Evolutionary conservation across 2,888 invertebrate genomes (phyloP), one percentile per base, ranked within the genome.

Genomic region (Mythimna vitellina): DNA sequence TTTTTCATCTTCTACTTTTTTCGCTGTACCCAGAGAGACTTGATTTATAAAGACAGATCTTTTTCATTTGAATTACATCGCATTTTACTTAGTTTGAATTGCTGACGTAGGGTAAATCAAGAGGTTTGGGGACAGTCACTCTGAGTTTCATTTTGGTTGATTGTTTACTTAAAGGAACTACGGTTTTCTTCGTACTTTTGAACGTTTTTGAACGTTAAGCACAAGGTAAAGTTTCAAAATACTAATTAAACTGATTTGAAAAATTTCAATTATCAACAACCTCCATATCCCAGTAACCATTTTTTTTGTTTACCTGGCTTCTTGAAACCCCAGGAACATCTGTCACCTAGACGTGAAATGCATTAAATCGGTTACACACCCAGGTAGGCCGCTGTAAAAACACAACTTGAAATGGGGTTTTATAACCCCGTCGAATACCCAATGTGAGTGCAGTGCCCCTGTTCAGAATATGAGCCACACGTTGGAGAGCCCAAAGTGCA

Each of bases 1-100:
- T 80, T 83, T 83, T 84, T 80, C 74, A 78, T 82, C 71, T 79
- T 84, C 68, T 72, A 56, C 68, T 68, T 76, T 82, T 79, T 71
- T 62, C 74, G 63, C 56, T 75, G 64, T 67, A 65, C 69, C 17
- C 66, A 67, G 77, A 78, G 58, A 67, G 46, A 17, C 61, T 35
- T 75, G 70, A 86, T 87, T 83, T 80, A 83, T 78, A 71, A 67
- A 53, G 71, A 76, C 63, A 57, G 29, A 29, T n/a, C 57, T 70
- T 72, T 77, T 80, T 80, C 70, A 75, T 85, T 77, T 56, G 12
- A 54, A 70, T 20, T 60, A 71, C 73, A 72, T 60, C 51, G 66
- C 83, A 67, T 77, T 83, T 70, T 63, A 77, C 80, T 83, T 70
- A 70, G 54, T 58, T 71, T 65, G 69, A 78, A 74, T 64, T 61